Evolutionary conservation across 1,140 invertebrate species (phyloP).

Genomic region (Orussus abietinus): DNA sequence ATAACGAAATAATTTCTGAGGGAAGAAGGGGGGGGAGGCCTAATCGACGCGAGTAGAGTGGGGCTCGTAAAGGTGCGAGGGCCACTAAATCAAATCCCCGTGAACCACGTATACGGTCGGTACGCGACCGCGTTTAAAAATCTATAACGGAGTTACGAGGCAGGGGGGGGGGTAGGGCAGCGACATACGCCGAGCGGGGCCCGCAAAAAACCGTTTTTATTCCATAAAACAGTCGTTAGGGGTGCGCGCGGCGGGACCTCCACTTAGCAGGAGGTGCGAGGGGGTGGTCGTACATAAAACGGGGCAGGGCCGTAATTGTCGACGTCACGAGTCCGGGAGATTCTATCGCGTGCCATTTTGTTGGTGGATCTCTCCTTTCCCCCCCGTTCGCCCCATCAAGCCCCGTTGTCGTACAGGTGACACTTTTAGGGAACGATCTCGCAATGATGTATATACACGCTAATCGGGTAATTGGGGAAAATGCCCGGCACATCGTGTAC

Average conservation of each 20-base stretch:
- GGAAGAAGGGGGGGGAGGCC: background rate
- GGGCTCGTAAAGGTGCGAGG: constrained; percentile 38
- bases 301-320: constrained; percentile 47
- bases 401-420: background rate
- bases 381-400: constrained; percentile 14
- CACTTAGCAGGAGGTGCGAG: background rate
- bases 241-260: background rate
- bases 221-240: background rate
- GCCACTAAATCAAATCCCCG: constrained; percentile 36
- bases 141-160: constrained; percentile 32
- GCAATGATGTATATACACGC: constrained; percentile 52
- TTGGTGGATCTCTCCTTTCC: constrained; percentile 26
- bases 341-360: constrained; percentile 41
- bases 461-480: constrained; percentile 48
- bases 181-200: background rate
- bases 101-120: constrained; percentile 22
- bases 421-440: constrained; percentile 34
- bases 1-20: no score
- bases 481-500: no score
- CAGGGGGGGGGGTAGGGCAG: constrained; percentile 2
- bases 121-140: constrained; percentile 31
- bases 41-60: constrained; percentile 21
- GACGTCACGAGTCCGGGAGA: constrained; percentile 32
- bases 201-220: background rate
- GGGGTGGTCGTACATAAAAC: no score